Base-by-base conservation (phyloP, 1,140 invertebrate species). In the Lepidotrigona ventralis region DNA sequence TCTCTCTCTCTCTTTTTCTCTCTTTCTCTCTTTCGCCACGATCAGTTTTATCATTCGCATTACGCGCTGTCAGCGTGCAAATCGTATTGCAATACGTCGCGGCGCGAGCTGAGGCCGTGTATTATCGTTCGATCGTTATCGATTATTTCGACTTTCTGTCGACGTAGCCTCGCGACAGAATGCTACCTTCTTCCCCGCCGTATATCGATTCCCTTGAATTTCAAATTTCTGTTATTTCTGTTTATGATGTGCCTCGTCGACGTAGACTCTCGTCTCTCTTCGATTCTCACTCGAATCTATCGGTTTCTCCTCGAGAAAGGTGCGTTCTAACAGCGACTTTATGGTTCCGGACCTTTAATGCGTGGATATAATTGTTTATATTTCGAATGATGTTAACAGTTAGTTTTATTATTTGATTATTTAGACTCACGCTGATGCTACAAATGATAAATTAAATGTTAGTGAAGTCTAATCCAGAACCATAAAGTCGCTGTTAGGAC, bases 31-130 rank as follows among this genome's bases (percentile, higher is more conserved):
- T 17, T n/a, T 66, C 29, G 68, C 51, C 51, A 33, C 33, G 53
- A 53, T 11, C 74, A 21, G 39, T 83, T 83, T 83, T 83, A 83
- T 83, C 81, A 83, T 78, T 83, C 74, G 74, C 26, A 70, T 83
- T 83, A 83, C 75, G 54, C 74, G 54, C 74, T 83, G 74, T 78
- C 81, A 70, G 54, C 64, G 81, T 19, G 21, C 70, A 69, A 76
- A 69, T 63, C 80, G n/a, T 82, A 75, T 75, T 54, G 71, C 54
- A 63, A 53, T 29, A n/a, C 53, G 64, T 60, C 26, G 64, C 33
- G 60, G 17, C 54, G 73, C 53, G 51, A 51, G 81, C 66, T 77
- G 53, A 78, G 26, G 8, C 66, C 66, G 26, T 70, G 81, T 66
- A 83, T 83, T 81, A 81, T 73, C 79, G 71, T 81, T 64, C 74